Percentiles rank a stretch among this genome's conserved stretches.
These are phyloP conservation scores for Notodonta ziczac DNA, from an alignment of 2,888 invertebrate species.

Conservation along the genomic window DNA sequence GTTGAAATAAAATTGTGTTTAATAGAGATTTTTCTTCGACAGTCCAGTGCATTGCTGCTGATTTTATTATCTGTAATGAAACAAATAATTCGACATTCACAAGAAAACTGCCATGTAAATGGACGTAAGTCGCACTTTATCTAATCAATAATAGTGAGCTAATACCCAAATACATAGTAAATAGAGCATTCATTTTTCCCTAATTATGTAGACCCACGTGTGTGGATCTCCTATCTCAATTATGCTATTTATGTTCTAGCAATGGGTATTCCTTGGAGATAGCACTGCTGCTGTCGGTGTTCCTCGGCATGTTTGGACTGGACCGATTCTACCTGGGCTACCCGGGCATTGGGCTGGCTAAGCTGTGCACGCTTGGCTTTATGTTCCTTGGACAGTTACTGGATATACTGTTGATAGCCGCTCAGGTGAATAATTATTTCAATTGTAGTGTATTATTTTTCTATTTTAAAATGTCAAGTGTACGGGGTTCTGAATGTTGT, in stretches of 20 bases:
- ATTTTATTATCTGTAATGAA: slow-evolving; percentile 92
- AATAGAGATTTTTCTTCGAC: slow-evolving; percentile 14
- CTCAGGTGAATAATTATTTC: slow-evolving; percentile 83
- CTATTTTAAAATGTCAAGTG: too few species aligned
- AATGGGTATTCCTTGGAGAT: slow-evolving; percentile 98
- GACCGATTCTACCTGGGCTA: slow-evolving; percentile 99
- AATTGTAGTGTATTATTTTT: too few species aligned
- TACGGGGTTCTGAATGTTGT: too few species aligned
- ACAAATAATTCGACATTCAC: slow-evolving; percentile 92
- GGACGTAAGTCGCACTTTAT: slow-evolving; percentile 90
- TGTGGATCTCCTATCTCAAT: too few species aligned
- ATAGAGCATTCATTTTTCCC: too few species aligned
- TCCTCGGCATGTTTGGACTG: slow-evolving; percentile 98
- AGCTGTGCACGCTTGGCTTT: slow-evolving; percentile 97
- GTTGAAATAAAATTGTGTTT: slow-evolving; percentile 7
- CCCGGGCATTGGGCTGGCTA: slow-evolving; percentile 96
- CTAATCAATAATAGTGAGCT: not conserved
- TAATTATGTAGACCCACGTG: too few species aligned
- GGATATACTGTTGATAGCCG: slow-evolving; percentile 97
- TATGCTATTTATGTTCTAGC: slow-evolving; percentile 74
- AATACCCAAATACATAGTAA: not conserved
- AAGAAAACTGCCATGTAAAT: slow-evolving; percentile 94
- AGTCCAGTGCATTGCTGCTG: slow-evolving; percentile 93
- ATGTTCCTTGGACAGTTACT: slow-evolving; percentile 97
- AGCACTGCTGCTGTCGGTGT: slow-evolving; percentile 96